Base-by-base conservation (phyloP, 2,888 invertebrate species). In the Balanococcus diminutus region DNA sequence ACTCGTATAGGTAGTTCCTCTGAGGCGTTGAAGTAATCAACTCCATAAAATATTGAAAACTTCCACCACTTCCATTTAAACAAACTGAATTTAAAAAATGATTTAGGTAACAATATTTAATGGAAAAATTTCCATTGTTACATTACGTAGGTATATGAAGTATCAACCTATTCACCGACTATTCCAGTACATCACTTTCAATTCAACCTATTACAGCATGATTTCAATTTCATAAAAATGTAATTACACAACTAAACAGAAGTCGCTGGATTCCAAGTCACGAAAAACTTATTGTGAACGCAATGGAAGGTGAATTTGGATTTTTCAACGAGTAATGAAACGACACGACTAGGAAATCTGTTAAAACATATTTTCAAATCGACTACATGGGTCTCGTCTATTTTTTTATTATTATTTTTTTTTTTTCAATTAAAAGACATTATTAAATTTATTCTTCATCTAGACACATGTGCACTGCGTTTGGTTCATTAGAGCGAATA, bases 401-500 rank as follows among this genome's bases (percentile, higher is more conserved):
- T 11, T 28, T 11, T 9, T 9, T 9, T 25, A 25, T 9, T 28
- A 28, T 9, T n/a, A 28, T 11, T 28, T 9, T 67, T 25, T 19
- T 56, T 67, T 67, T 67, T 67, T 25, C 51, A 67, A 67, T 67
- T 67, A 67, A 67, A 67, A 25, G 61, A 67, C n/a, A 67, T 67
- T 67, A 67, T 67, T 67, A 25, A 25, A 67, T 28, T 46, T 46
- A 46, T 2, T n/a, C 9, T 16, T 42, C 14, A 16, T 14, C 61
- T 25, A 2, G 61, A 56, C 56, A 8, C 61, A 67, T 28, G 3
- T 67, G 28, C 9, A 9, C 14, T 1, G 28, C 28, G 9, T 67
- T 67, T 67, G 61, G 61, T 67, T 67, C 61, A 67, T 67, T 67
- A 67, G 61, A 67, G 61, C 61, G 61, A 67, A 67, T 67, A 67